phyloP scores from a whole-genome alignment of 2,113 vertebrate species.

The Spermophilus dauricus region DNA sequence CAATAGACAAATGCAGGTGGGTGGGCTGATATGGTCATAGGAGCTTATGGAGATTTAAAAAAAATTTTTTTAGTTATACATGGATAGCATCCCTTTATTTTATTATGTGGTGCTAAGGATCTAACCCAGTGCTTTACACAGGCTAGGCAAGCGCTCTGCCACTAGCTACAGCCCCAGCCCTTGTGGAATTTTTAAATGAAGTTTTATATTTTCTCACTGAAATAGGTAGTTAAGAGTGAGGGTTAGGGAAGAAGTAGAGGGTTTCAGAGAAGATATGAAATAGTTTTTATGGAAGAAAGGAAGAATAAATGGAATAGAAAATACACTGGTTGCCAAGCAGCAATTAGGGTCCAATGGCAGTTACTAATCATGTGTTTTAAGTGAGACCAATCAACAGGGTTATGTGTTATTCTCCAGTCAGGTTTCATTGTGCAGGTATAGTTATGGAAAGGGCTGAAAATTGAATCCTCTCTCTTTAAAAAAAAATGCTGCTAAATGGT shows the following conservation, averaged over 20 bases:
- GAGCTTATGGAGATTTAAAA: neutral
- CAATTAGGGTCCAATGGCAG: neutral
- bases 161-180: too few species aligned
- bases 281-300: neutral
- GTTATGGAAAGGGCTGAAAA: conserved; percentile 31
- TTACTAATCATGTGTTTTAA: neutral
- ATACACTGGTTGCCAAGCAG: neutral
- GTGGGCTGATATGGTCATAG: neutral
- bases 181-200: neutral
- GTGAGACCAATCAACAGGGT: neutral
- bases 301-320: neutral
- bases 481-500: neutral
- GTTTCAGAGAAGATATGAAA: neutral
- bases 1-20: neutral
- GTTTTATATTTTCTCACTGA: neutral
- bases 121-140: too few species aligned
- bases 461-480: too few species aligned
- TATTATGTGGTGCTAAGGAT: too few species aligned
- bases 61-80: too few species aligned
- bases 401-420: neutral
- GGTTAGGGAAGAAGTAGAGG: neutral
- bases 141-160: too few species aligned
- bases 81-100: too few species aligned
- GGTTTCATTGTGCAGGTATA: neutral
- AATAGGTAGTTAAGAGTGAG: neutral